Evolutionary conservation across 2,113 vertebrate genomes (phyloP).

Genomic region (Rhynchopsitta pachyrhyncha): DNA sequence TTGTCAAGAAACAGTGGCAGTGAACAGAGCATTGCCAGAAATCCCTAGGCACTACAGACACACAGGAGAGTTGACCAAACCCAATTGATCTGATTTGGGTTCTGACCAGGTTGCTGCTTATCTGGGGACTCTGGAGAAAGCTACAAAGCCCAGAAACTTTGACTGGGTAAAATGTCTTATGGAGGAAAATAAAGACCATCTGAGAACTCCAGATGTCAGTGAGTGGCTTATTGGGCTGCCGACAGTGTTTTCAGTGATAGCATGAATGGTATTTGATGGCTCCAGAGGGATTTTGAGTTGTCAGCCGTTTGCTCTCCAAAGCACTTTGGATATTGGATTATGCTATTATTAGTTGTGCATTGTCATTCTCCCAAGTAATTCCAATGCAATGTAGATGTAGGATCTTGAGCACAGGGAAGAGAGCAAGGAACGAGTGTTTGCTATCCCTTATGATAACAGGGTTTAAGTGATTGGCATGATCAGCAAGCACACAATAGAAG

Average conservation of each 20-base stretch:
- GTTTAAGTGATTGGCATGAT: background rate
- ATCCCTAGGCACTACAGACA: background rate
- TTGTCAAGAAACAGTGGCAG: background rate
- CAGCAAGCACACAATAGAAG: background rate
- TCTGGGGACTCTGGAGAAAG: background rate
- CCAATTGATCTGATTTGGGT: fast-evolving
- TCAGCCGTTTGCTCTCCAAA: background rate
- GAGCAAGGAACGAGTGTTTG: background rate
- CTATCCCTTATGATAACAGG: background rate
- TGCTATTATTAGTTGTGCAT: background rate
- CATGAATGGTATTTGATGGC: background rate
- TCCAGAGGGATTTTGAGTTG: background rate
- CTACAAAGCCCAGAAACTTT: background rate
- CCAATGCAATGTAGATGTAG: background rate
- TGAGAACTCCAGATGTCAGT: background rate
- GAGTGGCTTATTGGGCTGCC: background rate
- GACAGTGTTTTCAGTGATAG: background rate
- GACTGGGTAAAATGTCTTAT: background rate
- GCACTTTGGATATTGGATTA: background rate
- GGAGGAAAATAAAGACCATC: background rate
- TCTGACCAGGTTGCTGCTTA: background rate
- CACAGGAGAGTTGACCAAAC: background rate
- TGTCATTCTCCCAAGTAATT: background rate
- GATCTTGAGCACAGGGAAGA: background rate
- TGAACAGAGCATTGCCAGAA: background rate